Conservation (phyloP, 1,140 invertebrate species). For the Drosophila truncata region DNA sequence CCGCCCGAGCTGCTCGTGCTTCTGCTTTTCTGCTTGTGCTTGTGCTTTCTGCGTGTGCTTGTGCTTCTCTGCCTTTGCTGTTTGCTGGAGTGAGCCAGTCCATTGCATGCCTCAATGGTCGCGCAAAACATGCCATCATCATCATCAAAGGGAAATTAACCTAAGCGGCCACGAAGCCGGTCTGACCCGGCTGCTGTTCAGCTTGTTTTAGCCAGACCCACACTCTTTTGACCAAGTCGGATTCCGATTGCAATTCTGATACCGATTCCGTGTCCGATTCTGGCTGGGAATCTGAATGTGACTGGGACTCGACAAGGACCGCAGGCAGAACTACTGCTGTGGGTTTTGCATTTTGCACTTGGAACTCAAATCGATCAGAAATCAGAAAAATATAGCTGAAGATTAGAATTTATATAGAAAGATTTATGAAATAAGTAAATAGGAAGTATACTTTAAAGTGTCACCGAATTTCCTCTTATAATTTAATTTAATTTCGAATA, state of each 20-base stretch:
- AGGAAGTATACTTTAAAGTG: too few species aligned
- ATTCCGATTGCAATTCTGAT: conserved; percentile 5
- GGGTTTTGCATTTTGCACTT: conserved; percentile 41
- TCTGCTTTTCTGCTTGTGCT: neutral
- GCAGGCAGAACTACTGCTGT: conserved; percentile 14
- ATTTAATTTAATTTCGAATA: too few species aligned
- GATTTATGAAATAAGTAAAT: too few species aligned
- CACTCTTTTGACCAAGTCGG: neutral
- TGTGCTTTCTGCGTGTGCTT: conserved; percentile 3
- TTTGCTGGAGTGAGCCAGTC: conserved; percentile 70
- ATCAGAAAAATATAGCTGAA: neutral
- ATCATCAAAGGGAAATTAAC: conserved; percentile 79
- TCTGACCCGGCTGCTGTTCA: conserved; percentile 28
- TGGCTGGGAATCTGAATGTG: conserved; percentile 2
- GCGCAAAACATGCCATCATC: conserved; percentile 81
- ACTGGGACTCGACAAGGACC: conserved; percentile 26
- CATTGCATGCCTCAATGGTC: conserved; percentile 78
- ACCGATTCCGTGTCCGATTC: neutral
- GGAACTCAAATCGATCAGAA: neutral
- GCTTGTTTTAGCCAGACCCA: conserved; percentile 31
- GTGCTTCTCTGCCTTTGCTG: conserved; percentile 20
- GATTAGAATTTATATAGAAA: neutral
- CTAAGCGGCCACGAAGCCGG: conserved; percentile 79
- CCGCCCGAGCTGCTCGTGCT: conserved; percentile 1
- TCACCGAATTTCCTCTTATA: too few species aligned